Evolutionary conservation across 2,797 vertebrate species (phyloP).

Genomic region (Pseudochirops corinnae): DNA sequence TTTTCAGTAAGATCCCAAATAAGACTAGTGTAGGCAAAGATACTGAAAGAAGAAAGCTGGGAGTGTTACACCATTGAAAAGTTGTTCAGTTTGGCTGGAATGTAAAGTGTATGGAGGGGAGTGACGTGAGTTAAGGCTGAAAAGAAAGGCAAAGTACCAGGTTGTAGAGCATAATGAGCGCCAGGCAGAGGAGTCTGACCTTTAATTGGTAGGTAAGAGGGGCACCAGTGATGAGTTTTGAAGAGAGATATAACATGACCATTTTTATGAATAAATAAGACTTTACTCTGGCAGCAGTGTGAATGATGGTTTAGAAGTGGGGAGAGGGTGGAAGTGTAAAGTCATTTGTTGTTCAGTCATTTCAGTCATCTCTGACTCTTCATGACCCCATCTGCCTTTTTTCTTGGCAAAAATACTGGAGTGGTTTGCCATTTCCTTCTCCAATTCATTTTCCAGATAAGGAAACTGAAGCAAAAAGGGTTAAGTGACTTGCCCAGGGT

Average conservation of each 20-base stretch:
- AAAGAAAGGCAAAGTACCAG: neutral
- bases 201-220: neutral
- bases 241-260: neutral
- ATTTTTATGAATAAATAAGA: neutral
- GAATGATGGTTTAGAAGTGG: neutral
- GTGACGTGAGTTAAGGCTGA: neutral
- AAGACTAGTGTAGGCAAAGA: neutral
- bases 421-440: neutral
- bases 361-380: neutral
- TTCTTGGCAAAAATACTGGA: neutral
- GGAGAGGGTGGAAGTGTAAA: neutral
- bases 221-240: neutral
- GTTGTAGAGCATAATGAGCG: neutral
- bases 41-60: neutral
- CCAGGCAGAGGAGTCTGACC: neutral
- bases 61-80: neutral
- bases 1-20: neutral
- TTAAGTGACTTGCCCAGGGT: neutral
- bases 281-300: neutral
- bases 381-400: neutral
- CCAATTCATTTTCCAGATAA: neutral
- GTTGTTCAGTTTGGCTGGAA: neutral
- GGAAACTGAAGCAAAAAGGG: neutral
- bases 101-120: neutral
- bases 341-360: neutral